Conservation (phyloP, 37 sponge, comb jelly and placozoan species). For the Beroe forskalii region DNA sequence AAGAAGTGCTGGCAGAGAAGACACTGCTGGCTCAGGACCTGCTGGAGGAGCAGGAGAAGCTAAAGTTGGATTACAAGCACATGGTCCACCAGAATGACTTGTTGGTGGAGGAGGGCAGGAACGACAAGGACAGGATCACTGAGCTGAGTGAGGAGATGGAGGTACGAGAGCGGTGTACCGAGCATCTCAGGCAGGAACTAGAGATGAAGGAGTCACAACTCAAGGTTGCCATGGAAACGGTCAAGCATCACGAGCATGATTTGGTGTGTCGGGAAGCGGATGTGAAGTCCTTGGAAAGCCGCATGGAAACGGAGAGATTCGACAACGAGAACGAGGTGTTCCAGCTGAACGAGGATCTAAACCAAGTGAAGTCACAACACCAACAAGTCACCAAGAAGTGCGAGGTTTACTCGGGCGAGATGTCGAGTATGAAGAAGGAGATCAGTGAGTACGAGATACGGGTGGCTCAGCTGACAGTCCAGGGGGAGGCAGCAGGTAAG, state of each 20-base stretch:
- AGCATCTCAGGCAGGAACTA: background rate
- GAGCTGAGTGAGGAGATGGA: background rate
- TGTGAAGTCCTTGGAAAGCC: background rate
- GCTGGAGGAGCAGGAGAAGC: background rate
- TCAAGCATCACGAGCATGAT: background rate
- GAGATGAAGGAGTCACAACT: background rate
- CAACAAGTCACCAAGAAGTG: background rate
- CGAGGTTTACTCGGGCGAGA: constrained; percentile 7
- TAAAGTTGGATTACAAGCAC: background rate
- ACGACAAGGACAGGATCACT: background rate
- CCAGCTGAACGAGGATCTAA: background rate
- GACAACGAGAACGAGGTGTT: background rate
- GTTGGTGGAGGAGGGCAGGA: background rate
- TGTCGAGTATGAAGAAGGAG: background rate
- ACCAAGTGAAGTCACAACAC: background rate
- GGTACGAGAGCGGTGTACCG: background rate
- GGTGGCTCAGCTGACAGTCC: background rate
- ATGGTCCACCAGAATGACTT: background rate
- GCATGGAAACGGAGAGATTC: background rate
- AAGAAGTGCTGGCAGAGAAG: background rate
- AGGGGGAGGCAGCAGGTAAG: background rate
- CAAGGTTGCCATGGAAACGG: background rate
- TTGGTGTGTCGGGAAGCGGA: background rate
- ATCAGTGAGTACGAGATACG: background rate
- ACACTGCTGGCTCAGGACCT: background rate